Conservation (phyloP, 2,113 vertebrate genomes). For the Choloepus hoffmanni region DNA sequence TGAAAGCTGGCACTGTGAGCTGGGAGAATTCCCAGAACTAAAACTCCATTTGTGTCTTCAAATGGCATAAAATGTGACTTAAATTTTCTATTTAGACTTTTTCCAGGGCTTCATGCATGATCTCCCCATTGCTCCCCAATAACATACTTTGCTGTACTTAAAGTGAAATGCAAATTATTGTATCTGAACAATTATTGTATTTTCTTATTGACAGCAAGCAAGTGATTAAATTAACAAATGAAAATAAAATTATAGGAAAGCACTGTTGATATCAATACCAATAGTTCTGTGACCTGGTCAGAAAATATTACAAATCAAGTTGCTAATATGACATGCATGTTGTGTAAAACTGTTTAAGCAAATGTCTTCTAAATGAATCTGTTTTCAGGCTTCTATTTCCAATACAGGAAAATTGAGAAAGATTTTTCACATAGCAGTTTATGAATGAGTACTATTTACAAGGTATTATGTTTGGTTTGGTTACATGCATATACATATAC, state of each 20-base stretch:
- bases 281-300: neutral
- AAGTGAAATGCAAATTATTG: neutral
- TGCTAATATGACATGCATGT: neutral
- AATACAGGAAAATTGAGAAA: neutral
- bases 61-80: neutral
- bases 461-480: neutral
- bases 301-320: neutral
- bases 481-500: too few species aligned
- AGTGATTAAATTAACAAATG: neutral
- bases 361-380: neutral
- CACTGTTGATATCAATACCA: neutral
- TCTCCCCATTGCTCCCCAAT: neutral
- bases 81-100: conserved; percentile 13
- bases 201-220: neutral
- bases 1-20: neutral
- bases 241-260: neutral
- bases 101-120: neutral
- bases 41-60: neutral
- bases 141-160: neutral
- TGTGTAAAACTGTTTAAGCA: conserved; percentile 9
- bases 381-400: neutral
- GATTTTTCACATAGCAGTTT: neutral
- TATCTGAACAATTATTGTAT: neutral
- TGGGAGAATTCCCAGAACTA: neutral
- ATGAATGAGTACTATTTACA: neutral